Conservation (phyloP, 1,140 invertebrate species). For the Nylanderia fulva region DNA sequence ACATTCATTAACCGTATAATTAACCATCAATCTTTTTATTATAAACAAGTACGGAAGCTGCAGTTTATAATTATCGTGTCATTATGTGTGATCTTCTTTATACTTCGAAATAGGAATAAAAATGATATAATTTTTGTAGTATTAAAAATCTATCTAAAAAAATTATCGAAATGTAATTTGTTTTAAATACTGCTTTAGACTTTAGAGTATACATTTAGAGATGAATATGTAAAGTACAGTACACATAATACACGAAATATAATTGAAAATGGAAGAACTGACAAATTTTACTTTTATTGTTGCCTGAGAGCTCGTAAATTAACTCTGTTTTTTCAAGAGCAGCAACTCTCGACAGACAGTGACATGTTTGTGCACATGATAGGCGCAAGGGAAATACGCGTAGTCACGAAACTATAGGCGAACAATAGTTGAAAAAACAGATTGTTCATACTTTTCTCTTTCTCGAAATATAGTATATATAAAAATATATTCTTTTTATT, state of each 20-base stretch:
- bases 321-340: not conserved
- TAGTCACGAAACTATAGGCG: conserved; percentile 3
- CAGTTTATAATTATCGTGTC: no score
- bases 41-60: not conserved
- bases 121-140: conserved; percentile 8
- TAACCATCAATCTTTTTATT: not conserved
- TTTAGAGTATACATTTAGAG: not conserved
- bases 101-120: not conserved
- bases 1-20: not conserved
- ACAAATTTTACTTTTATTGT: conserved; percentile 3
- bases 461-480: not conserved
- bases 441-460: not conserved
- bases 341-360: not conserved
- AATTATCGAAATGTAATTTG: not conserved
- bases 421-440: not conserved
- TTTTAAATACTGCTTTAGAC: not conserved
- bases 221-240: not conserved
- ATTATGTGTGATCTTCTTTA: not conserved
- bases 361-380: conserved; percentile 3
- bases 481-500: not conserved
- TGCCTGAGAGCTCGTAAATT: not conserved
- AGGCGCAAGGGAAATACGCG: not conserved
- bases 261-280: conserved; percentile 26
- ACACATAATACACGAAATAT: not conserved
- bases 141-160: not conserved